Evolutionary conservation across 2,113 vertebrate species (phyloP).

Genomic region (Malaclemys terrapin): DNA sequence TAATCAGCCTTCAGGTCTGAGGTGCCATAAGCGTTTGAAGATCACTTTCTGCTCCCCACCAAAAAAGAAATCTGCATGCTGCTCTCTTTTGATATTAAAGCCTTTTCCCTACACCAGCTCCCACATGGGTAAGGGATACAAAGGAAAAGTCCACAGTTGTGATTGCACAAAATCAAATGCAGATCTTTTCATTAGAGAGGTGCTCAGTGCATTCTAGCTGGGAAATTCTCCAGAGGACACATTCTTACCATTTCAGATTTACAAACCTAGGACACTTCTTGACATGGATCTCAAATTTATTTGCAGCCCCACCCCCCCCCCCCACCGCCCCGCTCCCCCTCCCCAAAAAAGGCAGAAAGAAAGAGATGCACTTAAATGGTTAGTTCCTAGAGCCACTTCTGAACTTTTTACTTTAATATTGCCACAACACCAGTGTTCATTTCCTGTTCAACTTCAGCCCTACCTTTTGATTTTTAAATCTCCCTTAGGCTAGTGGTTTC

Average conservation of each 20-base stretch:
- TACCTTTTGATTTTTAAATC: slow-evolving; percentile 79
- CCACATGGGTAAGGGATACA: background rate
- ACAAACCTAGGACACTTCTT: accelerated
- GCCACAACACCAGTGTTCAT: slow-evolving; percentile 75
- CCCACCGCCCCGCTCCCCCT: too few species aligned
- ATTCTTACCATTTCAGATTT: accelerated
- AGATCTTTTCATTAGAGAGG: background rate
- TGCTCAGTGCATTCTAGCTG: background rate
- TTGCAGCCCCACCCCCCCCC: background rate
- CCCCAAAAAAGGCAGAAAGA: background rate
- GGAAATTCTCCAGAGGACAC: background rate
- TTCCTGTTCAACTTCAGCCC: slow-evolving; percentile 79
- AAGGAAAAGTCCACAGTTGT: accelerated
- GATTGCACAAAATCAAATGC: background rate
- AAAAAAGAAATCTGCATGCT: accelerated
- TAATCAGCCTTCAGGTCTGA: background rate
- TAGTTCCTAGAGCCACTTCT: slow-evolving; percentile 44
- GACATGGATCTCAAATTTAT: accelerated
- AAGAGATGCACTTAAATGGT: background rate
- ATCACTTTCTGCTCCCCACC: background rate
- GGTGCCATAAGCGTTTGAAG: slow-evolving; percentile 31
- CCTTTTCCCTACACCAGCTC: background rate
- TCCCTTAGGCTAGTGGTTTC: slow-evolving; percentile 82
- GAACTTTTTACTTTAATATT: slow-evolving; percentile 74
- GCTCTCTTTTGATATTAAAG: background rate